phyloP scores from a whole-genome alignment of 2,797 vertebrate genomes.

The Australoheros facetus region DNA sequence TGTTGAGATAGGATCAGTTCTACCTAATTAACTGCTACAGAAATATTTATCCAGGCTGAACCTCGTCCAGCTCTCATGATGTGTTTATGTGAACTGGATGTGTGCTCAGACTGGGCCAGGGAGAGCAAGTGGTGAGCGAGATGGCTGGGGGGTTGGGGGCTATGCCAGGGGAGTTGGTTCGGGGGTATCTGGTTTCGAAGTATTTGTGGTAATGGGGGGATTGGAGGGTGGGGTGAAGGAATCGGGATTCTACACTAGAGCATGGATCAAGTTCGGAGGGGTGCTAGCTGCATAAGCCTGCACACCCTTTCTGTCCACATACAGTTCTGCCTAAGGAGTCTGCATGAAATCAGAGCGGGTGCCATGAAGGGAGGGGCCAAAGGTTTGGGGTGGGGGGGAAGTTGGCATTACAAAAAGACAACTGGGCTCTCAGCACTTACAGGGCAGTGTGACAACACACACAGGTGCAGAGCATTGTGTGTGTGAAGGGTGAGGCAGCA shows the following conservation, averaged over 20 bases:
- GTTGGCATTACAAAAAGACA: conserved; percentile 70
- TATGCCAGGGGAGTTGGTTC: conserved; percentile 23
- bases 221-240: conserved; percentile 9
- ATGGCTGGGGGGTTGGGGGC: not conserved
- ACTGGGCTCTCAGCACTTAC: conserved; percentile 74
- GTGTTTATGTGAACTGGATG: conserved; percentile 79
- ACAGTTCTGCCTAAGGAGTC: conserved; percentile 32
- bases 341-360: conserved; percentile 53
- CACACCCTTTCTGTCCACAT: not conserved
- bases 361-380: conserved; percentile 39
- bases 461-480: conserved; percentile 73
- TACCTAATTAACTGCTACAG: conserved; percentile 83
- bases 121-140: conserved; percentile 9
- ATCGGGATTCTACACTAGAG: conserved; percentile 26
- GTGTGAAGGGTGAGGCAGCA: conserved; percentile 36
- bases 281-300: conserved; percentile 24
- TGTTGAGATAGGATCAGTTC: conserved; percentile 72
- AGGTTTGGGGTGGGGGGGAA: conserved; percentile 39
- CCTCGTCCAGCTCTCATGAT: conserved; percentile 69
- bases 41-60: conserved; percentile 83
- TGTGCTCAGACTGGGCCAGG: conserved; percentile 35
- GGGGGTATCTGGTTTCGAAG: conserved; percentile 49
- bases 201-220: conserved; percentile 58
- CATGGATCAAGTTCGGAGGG: conserved; percentile 53
- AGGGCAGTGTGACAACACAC: conserved; percentile 63